Base-by-base conservation (phyloP, 1,140 invertebrate genomes). In the Hylaeus anthracinus region DNA sequence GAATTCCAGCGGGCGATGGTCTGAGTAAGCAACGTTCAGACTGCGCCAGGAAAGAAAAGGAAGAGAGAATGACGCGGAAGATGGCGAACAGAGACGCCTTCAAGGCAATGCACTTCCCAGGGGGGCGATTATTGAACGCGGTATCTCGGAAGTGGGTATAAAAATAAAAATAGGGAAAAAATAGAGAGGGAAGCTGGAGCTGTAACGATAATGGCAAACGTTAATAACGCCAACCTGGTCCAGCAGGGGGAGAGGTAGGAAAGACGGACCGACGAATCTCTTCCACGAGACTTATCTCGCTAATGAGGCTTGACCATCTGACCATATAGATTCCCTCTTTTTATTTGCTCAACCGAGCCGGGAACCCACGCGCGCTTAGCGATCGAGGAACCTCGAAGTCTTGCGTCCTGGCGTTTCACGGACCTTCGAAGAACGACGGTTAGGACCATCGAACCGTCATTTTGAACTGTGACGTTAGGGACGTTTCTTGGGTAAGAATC, bases 261-360 rank as follows among this genome's bases (percentile, higher is more conserved):
- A 70, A 48, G 10, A 67, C 10, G 37, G 12, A 58, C 67, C 26
- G 78, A 82, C 63, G 64, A 79, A 85, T 81, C 74, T 88, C 69
- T 77, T 77, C 79, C 55, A 84, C 76, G 55, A 70, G 73, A 73
- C 74, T 90, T 90, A 90, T 90, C 90, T 89, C 83, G 72, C 83
- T 90, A 90, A 90, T 89, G 90, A 90, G 90, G 84, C 90, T 79
- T 90, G 88, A 90, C 88, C 88, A 90, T 90, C 88, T 87, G 86
- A 89, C 86, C 86, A 45, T 67, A 82, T 26, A 26, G 75, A 82
- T 63, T 65, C 61, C 26, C 41, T 51, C 65, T 82, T 82, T 82
- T 72, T 67, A 37, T 56, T 26, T 9, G 55, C 10, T 61, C 55
- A 14, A 15, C 15, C 56, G 6, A 12, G 15, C 48, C 76, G 37